Percentiles rank a stretch among this genome's conserved stretches.
These are phyloP conservation scores for Ceuthmochares aereus DNA, from an alignment of 2,113 vertebrate genomes.

Conservation along the genomic window DNA sequence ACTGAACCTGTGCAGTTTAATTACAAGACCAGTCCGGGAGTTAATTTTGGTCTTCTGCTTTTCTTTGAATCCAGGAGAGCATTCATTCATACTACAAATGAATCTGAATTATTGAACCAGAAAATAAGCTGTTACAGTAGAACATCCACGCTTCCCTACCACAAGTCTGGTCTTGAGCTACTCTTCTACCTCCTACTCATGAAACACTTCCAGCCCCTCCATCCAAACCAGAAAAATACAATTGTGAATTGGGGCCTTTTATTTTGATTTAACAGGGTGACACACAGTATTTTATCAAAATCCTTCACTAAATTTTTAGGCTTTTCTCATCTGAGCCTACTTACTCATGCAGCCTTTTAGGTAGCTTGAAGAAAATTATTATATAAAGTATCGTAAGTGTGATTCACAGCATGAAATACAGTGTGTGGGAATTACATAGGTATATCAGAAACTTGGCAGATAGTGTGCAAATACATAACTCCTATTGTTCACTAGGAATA, in stretches of 20 bases:
- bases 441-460: background rate
- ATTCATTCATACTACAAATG: background rate
- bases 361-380: background rate
- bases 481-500: background rate
- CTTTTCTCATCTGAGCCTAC: background rate
- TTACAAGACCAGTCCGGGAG: background rate
- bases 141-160: background rate
- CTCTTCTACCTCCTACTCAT: background rate
- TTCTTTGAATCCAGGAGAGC: background rate
- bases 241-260: background rate
- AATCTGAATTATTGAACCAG: background rate
- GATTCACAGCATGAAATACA: background rate
- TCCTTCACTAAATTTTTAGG: background rate
- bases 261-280: background rate
- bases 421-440: background rate
- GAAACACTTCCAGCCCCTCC: background rate
- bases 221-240: background rate
- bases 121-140: background rate
- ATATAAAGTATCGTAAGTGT: background rate
- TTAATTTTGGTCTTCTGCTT: background rate
- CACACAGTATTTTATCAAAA: background rate
- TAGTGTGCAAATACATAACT: background rate
- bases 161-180: background rate
- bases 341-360: background rate
- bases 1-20: background rate